Evolutionary conservation across 2,888 invertebrate species (phyloP).

Genomic region (Seira musarum): DNA sequence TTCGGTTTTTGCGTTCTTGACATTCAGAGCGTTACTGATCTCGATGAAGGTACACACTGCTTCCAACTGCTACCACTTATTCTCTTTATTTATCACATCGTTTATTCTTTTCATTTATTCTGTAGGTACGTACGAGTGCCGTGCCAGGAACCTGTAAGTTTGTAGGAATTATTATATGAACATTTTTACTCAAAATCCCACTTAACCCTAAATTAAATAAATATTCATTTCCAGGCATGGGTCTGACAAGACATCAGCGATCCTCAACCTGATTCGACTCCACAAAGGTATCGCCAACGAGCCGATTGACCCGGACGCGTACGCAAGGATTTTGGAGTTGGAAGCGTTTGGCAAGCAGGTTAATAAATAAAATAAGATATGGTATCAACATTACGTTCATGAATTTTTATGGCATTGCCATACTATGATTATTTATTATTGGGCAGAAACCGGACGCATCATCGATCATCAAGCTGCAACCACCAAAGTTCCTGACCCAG

Average conservation of each 20-base stretch:
- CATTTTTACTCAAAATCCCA: conserved; percentile 11
- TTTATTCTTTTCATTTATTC: neutral
- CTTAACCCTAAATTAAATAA: neutral
- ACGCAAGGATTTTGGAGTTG: conserved; percentile 89
- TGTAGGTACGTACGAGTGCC: conserved; percentile 90
- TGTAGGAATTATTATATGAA: too few species aligned
- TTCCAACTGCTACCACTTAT: too few species aligned
- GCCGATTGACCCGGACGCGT: conserved; percentile 90
- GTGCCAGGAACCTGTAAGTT: conserved; percentile 84
- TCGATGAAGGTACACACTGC: conserved; percentile 53
- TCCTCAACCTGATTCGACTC: conserved; percentile 84
- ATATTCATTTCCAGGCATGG: conserved; percentile 76
- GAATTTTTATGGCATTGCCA: too few species aligned
- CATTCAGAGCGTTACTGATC: conserved; percentile 76
- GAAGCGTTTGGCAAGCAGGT: conserved; percentile 81
- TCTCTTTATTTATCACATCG: neutral
- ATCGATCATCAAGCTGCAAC: conserved; percentile 74
- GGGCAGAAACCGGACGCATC: conserved; percentile 78
- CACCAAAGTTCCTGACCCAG: conserved; percentile 92
- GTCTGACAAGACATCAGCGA: conserved; percentile 90
- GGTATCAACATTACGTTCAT: too few species aligned
- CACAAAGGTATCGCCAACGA: conserved; percentile 90
- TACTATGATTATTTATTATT: too few species aligned
- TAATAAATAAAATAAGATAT: too few species aligned
- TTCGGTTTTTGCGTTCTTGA: conserved; percentile 96